These are phyloP conservation scores for Zophobas atratus DNA, from an alignment of 1,140 invertebrate species.

Conservation along the genomic window DNA sequence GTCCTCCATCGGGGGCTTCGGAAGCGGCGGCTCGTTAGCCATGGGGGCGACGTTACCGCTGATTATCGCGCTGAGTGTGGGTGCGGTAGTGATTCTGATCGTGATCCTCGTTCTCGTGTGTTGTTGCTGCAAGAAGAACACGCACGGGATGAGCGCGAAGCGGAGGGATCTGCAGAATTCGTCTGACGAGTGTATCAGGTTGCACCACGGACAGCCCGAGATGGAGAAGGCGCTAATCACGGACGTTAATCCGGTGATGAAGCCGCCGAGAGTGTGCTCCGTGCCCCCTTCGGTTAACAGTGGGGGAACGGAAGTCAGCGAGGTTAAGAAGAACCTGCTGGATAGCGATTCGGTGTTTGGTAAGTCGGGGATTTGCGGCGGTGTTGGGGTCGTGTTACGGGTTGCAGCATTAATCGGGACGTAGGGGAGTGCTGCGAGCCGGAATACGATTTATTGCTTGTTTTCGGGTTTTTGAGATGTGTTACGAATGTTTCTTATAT, in stretches of 20 bases:
- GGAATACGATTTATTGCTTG: no score
- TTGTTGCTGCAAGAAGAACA: constrained; percentile 76
- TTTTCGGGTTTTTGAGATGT: no score
- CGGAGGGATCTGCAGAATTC: constrained; percentile 72
- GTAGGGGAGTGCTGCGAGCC: no score
- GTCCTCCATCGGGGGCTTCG: constrained; percentile 66
- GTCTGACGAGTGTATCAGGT: constrained; percentile 74
- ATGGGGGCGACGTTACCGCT: constrained; percentile 65
- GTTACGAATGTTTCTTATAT: no score
- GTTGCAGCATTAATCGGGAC: background rate
- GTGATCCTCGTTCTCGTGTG: constrained; percentile 77
- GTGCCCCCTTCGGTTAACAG: constrained; percentile 78
- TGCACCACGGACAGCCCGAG: constrained; percentile 75
- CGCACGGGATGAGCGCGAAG: constrained; percentile 65
- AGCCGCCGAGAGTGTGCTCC: constrained; percentile 81
- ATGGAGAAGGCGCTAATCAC: constrained; percentile 87
- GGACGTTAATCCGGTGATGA: constrained; percentile 85
- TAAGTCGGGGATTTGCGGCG: constrained; percentile 44
- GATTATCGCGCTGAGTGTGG: constrained; percentile 68
- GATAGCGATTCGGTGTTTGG: constrained; percentile 72
- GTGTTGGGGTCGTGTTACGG: constrained; percentile 2
- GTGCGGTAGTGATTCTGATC: constrained; percentile 73
- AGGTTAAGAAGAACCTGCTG: constrained; percentile 83
- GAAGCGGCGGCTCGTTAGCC: constrained; percentile 65
- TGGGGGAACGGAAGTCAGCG: constrained; percentile 82